A percentile compares a stretch with the other conserved stretches of the same genome.
Conservation (phyloP, 2,888 invertebrate species). For the Neoitamus cyanurus region DNA sequence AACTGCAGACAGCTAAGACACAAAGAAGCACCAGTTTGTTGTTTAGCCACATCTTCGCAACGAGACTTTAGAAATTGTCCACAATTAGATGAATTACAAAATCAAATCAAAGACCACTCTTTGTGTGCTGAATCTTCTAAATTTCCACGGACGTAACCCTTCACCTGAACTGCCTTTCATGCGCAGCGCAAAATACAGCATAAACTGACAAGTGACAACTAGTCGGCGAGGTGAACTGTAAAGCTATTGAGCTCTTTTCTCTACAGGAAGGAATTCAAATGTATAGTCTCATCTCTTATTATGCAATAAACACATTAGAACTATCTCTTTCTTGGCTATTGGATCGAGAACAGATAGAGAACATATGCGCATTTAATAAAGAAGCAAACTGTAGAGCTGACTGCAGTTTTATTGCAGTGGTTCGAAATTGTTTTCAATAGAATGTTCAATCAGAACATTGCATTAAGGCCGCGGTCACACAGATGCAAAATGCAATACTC, state of each 20-base stretch:
- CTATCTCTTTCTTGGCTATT: background rate
- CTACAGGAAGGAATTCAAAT: background rate
- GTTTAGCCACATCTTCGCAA: background rate
- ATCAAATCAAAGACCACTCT: background rate
- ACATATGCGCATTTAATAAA: background rate
- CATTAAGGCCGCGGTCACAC: no score
- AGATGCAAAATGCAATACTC: no score
- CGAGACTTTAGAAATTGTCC: background rate
- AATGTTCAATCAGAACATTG: no score
- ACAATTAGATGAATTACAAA: background rate
- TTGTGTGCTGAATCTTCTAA: background rate
- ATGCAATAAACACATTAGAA: background rate
- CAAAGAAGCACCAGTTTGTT: background rate
- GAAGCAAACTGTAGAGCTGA: background rate
- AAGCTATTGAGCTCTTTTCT: background rate
- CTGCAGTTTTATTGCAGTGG: background rate
- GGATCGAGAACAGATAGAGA: background rate
- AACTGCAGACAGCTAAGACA: background rate
- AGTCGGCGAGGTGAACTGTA: background rate
- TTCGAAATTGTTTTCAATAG: no score
- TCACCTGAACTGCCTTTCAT: background rate
- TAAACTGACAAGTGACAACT: no score
- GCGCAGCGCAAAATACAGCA: constrained; percentile 20
- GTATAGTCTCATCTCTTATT: background rate
- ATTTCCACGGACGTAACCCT: background rate